phyloP scores from a whole-genome alignment of 2,888 invertebrate species.

The Autographa pulchrina region DNA sequence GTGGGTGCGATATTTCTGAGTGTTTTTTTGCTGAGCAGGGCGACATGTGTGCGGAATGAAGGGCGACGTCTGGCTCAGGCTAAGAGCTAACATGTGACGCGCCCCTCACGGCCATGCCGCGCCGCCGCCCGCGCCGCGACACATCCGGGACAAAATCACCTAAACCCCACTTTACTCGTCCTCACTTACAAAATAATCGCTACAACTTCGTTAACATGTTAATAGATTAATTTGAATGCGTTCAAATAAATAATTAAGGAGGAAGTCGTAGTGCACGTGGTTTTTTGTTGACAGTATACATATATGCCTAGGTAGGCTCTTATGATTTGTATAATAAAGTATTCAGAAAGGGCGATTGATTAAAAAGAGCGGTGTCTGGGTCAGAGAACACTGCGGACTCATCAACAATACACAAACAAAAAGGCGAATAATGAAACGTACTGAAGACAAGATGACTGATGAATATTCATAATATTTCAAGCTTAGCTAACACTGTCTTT shows the following conservation, averaged over 20 bases:
- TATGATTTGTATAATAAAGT: slow-evolving; percentile 6
- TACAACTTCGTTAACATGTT: slow-evolving; percentile 44
- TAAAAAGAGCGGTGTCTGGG: slow-evolving; percentile 49
- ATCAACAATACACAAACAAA: slow-evolving; percentile 63
- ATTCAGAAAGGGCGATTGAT: slow-evolving; percentile 25
- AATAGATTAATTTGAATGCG: not conserved
- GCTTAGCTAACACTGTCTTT: slow-evolving; percentile 60
- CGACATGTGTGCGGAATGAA: slow-evolving; percentile 71
- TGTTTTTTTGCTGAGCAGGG: slow-evolving; percentile 56
- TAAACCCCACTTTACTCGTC: slow-evolving; percentile 43
- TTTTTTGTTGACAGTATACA: not conserved
- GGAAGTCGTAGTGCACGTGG: not conserved
- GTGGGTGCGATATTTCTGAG: slow-evolving; percentile 62
- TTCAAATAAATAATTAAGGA: not conserved
- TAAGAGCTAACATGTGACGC: slow-evolving; percentile 75
- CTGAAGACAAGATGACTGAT: slow-evolving; percentile 60
- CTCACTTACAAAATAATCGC: slow-evolving; percentile 36
- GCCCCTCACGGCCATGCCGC: slow-evolving; percentile 52
- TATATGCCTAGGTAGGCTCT: slow-evolving; percentile 6
- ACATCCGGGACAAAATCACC: slow-evolving; percentile 71
- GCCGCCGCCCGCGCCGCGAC: slow-evolving; percentile 45
- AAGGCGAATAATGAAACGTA: slow-evolving; percentile 59
- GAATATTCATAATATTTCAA: slow-evolving; percentile 68
- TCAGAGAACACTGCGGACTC: slow-evolving; percentile 48
- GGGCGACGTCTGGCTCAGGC: slow-evolving; percentile 63